phyloP scores from a whole-genome alignment of 2,888 invertebrate genomes.

The Agonum fuliginosum region DNA sequence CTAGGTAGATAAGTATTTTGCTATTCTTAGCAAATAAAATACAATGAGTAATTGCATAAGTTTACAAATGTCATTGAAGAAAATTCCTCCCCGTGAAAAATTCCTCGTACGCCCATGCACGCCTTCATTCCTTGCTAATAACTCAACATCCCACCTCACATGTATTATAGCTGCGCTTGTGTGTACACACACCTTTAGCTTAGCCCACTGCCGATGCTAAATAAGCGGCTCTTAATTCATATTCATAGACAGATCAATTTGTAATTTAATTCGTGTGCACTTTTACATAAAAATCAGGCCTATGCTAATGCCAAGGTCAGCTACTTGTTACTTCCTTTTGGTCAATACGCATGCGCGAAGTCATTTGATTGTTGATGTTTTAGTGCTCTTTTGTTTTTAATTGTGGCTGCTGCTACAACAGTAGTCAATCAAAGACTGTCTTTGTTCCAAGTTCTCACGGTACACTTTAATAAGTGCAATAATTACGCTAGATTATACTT shows the following conservation, averaged over 20 bases:
- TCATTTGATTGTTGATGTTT: slow-evolving; percentile 26
- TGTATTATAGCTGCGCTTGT: background rate
- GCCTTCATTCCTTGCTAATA: slow-evolving; percentile 23
- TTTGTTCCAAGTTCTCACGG: slow-evolving; percentile 28
- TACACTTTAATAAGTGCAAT: slow-evolving; percentile 40
- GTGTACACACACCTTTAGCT: slow-evolving; percentile 41
- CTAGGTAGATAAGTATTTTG: too few relatives aligned
- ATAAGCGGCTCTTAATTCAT: slow-evolving; percentile 40
- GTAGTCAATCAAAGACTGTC: slow-evolving; percentile 26
- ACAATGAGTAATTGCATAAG: too few relatives aligned
- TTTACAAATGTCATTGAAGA: background rate
- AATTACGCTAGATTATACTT: slow-evolving; percentile 34
- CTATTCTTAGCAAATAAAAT: background rate
- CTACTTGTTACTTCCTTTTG: slow-evolving; percentile 51
- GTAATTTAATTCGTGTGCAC: slow-evolving; percentile 56
- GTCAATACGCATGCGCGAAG: slow-evolving; percentile 10
- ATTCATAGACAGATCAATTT: slow-evolving; percentile 59
- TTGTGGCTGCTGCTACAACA: slow-evolving; percentile 6
- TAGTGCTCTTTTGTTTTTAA: background rate
- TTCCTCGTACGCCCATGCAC: slow-evolving; percentile 22
- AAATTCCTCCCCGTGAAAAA: slow-evolving; percentile 20
- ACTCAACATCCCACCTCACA: slow-evolving; percentile 41
- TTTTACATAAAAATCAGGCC: slow-evolving; percentile 60
- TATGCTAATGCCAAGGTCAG: slow-evolving; percentile 58
- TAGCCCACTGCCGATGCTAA: slow-evolving; percentile 40